Conservation (phyloP, 2,888 invertebrate species). For the Schizaphis graminum region DNA sequence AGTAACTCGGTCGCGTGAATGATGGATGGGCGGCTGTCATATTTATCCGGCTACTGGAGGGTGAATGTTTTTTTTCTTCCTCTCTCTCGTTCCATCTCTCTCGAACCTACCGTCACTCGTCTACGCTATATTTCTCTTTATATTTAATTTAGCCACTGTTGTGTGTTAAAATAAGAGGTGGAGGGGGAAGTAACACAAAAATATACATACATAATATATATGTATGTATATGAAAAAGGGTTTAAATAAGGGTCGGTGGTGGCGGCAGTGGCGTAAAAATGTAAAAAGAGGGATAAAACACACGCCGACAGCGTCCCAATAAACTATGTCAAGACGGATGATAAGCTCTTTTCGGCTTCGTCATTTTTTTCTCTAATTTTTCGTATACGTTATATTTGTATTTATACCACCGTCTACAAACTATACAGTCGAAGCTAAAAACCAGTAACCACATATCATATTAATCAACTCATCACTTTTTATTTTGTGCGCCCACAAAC, state of each 20-base stretch:
- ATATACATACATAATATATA: not conserved
- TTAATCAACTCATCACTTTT: not conserved
- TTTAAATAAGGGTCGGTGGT: conserved; percentile 49
- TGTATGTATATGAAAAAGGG: conserved; percentile 48
- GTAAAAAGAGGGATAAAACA: conserved; percentile 61
- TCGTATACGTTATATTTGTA: not conserved
- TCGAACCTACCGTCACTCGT: not conserved
- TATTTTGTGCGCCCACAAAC: not conserved
- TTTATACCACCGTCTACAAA: not conserved
- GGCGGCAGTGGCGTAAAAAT: not conserved
- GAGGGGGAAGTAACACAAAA: conserved; percentile 9
- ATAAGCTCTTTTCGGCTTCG: conserved; percentile 43
- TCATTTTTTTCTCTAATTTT: conserved; percentile 24
- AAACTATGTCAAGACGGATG: conserved; percentile 55
- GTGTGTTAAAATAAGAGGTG: not conserved
- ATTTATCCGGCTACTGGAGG: conserved; percentile 61
- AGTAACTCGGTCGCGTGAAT: conserved; percentile 62
- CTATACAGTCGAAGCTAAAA: not conserved
- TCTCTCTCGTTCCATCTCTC: not conserved
- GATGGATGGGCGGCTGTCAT: conserved; percentile 66
- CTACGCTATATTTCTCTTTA: conserved; percentile 47
- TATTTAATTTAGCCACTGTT: conserved; percentile 64
- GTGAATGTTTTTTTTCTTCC: conserved; percentile 47
- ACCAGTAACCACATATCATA: not conserved
- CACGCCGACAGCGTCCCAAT: conserved; percentile 53